Conservation (phyloP, 2,113 vertebrate genomes). For the Neopipo cinnamomea region DNA sequence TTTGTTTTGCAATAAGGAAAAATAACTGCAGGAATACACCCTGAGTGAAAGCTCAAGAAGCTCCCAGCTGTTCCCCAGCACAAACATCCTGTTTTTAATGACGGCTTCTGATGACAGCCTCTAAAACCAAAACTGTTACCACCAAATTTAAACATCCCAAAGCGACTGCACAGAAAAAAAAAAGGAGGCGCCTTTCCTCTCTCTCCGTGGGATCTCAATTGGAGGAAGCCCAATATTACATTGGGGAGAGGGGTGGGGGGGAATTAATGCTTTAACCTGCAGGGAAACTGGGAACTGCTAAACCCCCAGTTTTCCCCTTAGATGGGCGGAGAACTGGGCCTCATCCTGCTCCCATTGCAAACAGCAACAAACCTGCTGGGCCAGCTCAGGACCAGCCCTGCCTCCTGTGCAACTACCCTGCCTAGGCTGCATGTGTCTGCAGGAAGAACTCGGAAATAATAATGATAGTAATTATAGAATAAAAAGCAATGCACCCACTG, state of each 20-base stretch:
- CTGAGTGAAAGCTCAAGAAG: neutral
- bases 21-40: neutral
- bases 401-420: neutral
- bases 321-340: accelerated
- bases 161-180: neutral
- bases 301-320: neutral
- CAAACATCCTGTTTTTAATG: constrained; percentile 58
- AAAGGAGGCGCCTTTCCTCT: neutral
- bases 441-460: neutral
- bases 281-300: neutral
- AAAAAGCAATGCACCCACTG: accelerated
- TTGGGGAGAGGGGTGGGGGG: neutral
- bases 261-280: neutral
- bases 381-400: neutral
- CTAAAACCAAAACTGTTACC: constrained; percentile 52
- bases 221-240: neutral
- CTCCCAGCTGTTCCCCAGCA: constrained; percentile 17
- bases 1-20: neutral
- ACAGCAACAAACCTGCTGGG: neutral
- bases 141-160: constrained; percentile 59
- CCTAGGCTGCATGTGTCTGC: accelerated
- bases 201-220: neutral
- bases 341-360: neutral
- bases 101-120: constrained; percentile 1
- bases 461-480: neutral